phyloP scores from a whole-genome alignment of 2,113 vertebrate species.

The Cheilinus undulatus region DNA sequence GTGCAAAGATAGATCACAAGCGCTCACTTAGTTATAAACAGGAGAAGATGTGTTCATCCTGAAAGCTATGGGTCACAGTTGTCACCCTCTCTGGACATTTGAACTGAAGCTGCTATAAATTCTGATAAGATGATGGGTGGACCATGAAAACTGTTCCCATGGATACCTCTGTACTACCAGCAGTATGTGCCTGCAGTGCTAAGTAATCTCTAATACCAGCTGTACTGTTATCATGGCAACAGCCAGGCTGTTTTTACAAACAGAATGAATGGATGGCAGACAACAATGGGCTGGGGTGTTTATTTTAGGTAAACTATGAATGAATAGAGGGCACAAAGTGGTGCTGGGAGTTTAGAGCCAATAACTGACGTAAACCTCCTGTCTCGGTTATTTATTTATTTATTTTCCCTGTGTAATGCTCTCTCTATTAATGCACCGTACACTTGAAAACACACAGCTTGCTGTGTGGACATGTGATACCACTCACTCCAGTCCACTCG shows the following conservation, averaged over 20 bases:
- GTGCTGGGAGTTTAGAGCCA: too few relatives aligned
- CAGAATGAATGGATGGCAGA: conserved; percentile 7
- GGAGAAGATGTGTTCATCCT: conserved; percentile 1
- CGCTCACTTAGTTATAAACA: conserved; percentile 1
- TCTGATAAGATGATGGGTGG: conserved; percentile 12
- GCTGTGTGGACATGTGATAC: too few relatives aligned
- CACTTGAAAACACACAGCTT: too few relatives aligned
- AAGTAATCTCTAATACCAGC: conserved; percentile 40
- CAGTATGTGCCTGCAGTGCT: conserved; percentile 26
- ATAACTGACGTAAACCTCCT: too few relatives aligned
- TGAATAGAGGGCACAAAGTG: conserved; percentile 4
- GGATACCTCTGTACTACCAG: conserved; percentile 35
- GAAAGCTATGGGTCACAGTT: conserved; percentile 41
- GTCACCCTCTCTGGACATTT: conserved; percentile 9
- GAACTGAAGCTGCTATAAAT: conserved; percentile 29
- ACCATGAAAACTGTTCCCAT: conserved; percentile 42
- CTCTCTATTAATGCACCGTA: too few relatives aligned
- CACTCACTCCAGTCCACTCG: too few relatives aligned
- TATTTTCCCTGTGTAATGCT: too few relatives aligned
- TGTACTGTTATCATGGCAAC: conserved; percentile 65
- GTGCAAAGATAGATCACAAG: neutral
- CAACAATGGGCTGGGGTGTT: neutral
- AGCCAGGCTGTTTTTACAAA: conserved; percentile 35
- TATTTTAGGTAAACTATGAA: conserved; percentile 9
- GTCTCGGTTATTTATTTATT: too few relatives aligned